A percentile compares a stretch with the other conserved stretches of the same genome.
These are phyloP conservation scores for Eremophila alpestris DNA, from an alignment of 2,797 vertebrate species.

Conservation along the genomic window DNA sequence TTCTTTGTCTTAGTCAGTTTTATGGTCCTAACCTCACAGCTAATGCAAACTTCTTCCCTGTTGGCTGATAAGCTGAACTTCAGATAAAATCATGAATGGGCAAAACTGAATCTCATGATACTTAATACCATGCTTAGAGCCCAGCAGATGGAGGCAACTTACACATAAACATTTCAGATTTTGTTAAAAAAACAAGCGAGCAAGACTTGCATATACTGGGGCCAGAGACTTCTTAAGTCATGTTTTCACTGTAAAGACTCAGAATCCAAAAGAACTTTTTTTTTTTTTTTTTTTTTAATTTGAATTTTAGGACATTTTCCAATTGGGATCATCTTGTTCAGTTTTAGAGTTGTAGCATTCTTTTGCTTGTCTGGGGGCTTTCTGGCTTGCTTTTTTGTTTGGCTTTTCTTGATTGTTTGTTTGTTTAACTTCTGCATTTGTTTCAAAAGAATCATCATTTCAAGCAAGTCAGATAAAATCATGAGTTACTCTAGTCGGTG, in stretches of 20 bases:
- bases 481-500: background rate
- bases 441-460: background rate
- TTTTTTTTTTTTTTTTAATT: background rate
- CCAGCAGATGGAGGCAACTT: slow-evolving; percentile 35
- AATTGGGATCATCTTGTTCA: background rate
- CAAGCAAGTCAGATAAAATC: background rate
- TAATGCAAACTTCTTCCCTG: slow-evolving; percentile 49
- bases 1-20: slow-evolving; percentile 53
- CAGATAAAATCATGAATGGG: background rate
- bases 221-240: background rate
- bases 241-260: background rate
- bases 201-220: background rate
- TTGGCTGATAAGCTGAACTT: slow-evolving; percentile 32
- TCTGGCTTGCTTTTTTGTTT: background rate
- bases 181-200: background rate
- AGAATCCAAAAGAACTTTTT: background rate
- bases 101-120: background rate
- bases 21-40: slow-evolving; percentile 49
- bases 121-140: background rate
- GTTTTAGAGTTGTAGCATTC: background rate
- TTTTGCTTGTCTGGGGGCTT: background rate
- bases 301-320: background rate
- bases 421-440: background rate
- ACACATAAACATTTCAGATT: background rate
- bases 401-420: background rate